Base-by-base conservation (phyloP, 2,888 invertebrate genomes). In the Andrena praecox region DNA sequence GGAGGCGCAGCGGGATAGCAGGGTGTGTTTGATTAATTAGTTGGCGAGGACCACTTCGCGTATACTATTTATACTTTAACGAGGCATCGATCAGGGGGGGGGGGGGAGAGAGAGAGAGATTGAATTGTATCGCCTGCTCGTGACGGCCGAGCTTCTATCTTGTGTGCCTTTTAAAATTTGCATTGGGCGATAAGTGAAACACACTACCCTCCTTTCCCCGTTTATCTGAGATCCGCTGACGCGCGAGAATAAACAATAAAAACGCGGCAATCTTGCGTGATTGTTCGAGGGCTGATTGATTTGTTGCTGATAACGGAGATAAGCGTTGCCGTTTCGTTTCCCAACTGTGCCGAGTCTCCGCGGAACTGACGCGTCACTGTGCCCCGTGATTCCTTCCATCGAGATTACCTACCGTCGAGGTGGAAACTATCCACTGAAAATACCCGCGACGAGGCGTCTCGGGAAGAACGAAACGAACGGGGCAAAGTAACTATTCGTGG, bases 401-500 rank as follows among this genome's bases (percentile, higher is more conserved):
- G 42, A 42, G 42, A 42, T 42, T 42, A 42, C 42, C 4, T 42
- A 16, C 42, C 42, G 42, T 42, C 42, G 42, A 16, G 5, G 42
- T 16, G 4, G 42, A 42, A 16, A 12, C 42, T 42, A 16, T 16
- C 1, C 42, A 42, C 42, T 42, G 42, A 16, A 42, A 42, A 42
- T 42, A 42, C 16, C 42, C 12, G 4, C 12, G 42, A 42, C 42
- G 42, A 16, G 42, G 5, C 42, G 42, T 42, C 42, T 42, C 16
- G 16, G 42, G 7, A 24, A 12, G 10, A 31, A 63, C 31, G 2
- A n/a, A 33, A n/a, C 6, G 24, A 27, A 54, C 35, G 3, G 24
- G 12, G 8, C 12, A 2, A 59, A 64, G 59, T 20, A 62, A 63
- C 59, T 33, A 64, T 77, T 77, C 72, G 33, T 1, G 24, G 77